Evolutionary conservation across 2,888 invertebrate species (phyloP), one percentile per base, ranked within the genome.

Genomic region (Cinara cedri): DNA sequence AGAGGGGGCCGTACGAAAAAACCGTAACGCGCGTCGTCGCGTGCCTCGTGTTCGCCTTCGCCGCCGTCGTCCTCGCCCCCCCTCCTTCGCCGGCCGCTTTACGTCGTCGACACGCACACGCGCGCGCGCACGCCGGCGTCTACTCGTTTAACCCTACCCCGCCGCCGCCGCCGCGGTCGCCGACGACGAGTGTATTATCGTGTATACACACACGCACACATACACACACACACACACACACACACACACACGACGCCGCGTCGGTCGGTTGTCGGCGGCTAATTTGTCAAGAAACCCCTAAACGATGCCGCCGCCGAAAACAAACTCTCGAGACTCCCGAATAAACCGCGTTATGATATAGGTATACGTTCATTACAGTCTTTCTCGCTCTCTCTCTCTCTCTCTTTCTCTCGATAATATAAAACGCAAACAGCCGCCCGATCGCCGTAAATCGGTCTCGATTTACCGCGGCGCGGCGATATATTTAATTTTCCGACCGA

Each of bases 281-380:
- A 76, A 76, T 76, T 76, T 68, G 76, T 76, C 76, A 68, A 76
- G 76, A 68, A 76, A 76, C 76, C 76, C 68, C 49, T 46, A 57
- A 76, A 76, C 46, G 51, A 63, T 49, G 21, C 54, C 54, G 66
- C 44, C 44, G 44, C 44, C 65, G 51, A 66, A 24, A 66, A 57
- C 76, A 44, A n/a, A 46, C 26, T 44, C 44, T 26, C 66, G 44
- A 42, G 24, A 14, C 66, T 49, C 46, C 51, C 34, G 51, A 19
- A 34, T 34, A 34, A 63, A 74, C 19, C 49, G 24, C 16, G 74
- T n/a, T n/a, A n/a, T n/a, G n/a, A n/a, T n/a, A n/a, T n/a, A n/a
- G n/a, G n/a, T n/a, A n/a, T n/a, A n/a, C n/a, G n/a, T n/a, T n/a
- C n/a, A n/a, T n/a, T n/a, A n/a, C n/a, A n/a, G n/a, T n/a, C n/a